Evolutionary conservation across 2,888 invertebrate species (phyloP), one percentile per base, ranked within the genome.

Genomic region (Harmothoe impar): DNA sequence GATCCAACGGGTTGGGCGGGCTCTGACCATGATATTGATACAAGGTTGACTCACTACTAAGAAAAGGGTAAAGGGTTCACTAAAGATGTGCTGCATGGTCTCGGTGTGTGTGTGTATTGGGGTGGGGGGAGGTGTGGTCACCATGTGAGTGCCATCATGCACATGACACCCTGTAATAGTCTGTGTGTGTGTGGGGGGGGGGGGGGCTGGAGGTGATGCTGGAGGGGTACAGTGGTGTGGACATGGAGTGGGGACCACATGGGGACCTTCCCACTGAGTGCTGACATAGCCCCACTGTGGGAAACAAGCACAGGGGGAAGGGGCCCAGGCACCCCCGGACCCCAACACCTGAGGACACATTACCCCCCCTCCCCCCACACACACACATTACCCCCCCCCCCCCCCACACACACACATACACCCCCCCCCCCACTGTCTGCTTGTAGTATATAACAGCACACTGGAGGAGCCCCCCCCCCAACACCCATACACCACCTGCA

Each of bases 281-380:
- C 86, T 86, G 51, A 54, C 86, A 86, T 33, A 86, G 86, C 25
- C 86, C 86, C 0, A 56, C 86, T 86, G 86, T 35, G 81, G 81
- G 35, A 77, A 77, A 77, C 31, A 77, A 77, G 77, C 77, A 77
- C 25, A 31, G 23, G 43, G 12, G 86, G 23, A 25, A 25, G 25
- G 51, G 25, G 54, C 23, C 86, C 0, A 43, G 5, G 20, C 25
- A 52, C 84, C 43, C 43, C 23, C 12, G 17, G 51, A 33, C 84
- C 25, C 77, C 77, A 20, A 31, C 77, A 20, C 77, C 62, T 62
- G 31, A 29, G 25, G n/a, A 77, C 77, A 77, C 77, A 20, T 52
- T 10, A 81, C 81, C 25, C 81, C 33, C n/a, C n/a, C n/a, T n/a
- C n/a, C n/a, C n/a, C n/a, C n/a, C n/a, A n/a, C n/a, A n/a, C n/a